phyloP scores from a whole-genome alignment of 2,888 invertebrate species.

The Sepiola atlantica region DNA sequence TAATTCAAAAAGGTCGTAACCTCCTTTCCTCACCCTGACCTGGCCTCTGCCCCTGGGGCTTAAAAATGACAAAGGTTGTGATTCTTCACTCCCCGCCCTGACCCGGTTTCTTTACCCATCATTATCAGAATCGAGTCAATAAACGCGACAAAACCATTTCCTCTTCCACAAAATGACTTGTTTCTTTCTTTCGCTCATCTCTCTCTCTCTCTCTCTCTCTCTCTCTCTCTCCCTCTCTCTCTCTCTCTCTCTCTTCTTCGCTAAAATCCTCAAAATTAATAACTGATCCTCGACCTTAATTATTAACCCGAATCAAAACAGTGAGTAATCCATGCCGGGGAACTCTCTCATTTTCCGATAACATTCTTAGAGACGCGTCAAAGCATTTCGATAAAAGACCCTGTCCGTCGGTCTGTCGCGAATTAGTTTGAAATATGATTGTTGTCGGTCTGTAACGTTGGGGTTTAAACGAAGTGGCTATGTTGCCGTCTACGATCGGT shows the following conservation, averaged over 20 bases:
- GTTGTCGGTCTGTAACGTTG: no score
- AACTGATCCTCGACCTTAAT: neutral
- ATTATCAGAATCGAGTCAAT: neutral
- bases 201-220: no score
- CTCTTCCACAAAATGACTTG: neutral
- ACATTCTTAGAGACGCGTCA: neutral
- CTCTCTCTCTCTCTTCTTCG: neutral
- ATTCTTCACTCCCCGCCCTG: neutral
- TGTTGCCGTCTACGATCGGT: no score
- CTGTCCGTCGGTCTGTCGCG: no score
- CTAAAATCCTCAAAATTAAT: neutral
- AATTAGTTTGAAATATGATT: no score
- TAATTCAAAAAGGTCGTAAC: constrained; percentile 15
- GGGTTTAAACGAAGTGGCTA: no score
- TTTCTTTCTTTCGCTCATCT: neutral
- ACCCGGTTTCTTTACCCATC: neutral
- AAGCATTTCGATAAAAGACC: no score
- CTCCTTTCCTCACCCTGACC: neutral
- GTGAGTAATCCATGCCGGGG: neutral
- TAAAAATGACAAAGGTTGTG: neutral
- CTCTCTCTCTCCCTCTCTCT: no score
- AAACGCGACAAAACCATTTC: constrained; percentile 19
- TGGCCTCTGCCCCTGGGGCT: neutral
- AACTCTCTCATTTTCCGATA: neutral
- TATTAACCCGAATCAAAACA: neutral